These are phyloP conservation scores for Aphis craccivora DNA, from an alignment of 1,140 invertebrate species.

Conservation along the genomic window DNA sequence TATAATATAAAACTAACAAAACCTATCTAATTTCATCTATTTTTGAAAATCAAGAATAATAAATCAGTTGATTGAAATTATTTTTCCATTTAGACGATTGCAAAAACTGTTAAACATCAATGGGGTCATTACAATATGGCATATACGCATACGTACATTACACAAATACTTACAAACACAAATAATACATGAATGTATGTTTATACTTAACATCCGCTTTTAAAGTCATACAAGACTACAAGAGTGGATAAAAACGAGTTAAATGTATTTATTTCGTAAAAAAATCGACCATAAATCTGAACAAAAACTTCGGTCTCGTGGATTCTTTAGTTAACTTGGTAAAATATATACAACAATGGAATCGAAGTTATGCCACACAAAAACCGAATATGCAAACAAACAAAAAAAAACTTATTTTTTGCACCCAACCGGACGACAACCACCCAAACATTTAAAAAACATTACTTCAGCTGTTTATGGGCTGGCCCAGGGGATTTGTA, in stretches of 20 bases:
- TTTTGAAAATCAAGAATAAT: background rate
- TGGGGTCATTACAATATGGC: background rate
- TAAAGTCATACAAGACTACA: slow-evolving; percentile 31
- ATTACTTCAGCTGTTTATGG: slow-evolving; percentile 45
- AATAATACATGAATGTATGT: background rate
- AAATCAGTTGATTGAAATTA: background rate
- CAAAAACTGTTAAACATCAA: background rate
- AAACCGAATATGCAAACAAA: slow-evolving; percentile 22
- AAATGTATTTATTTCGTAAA: slow-evolving; percentile 24
- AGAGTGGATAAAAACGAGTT: slow-evolving; percentile 31
- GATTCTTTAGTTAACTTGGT: slow-evolving; percentile 32
- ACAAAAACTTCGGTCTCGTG: slow-evolving; percentile 10
- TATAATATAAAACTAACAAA: background rate
- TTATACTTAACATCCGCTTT: slow-evolving; percentile 19
- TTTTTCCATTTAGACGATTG: slow-evolving; percentile 28
- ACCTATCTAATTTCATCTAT: background rate
- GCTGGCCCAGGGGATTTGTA: slow-evolving; percentile 18
- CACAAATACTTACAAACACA: background rate
- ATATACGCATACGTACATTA: background rate
- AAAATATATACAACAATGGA: slow-evolving; percentile 54
- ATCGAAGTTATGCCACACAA: slow-evolving; percentile 40
- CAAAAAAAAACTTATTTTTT: slow-evolving; percentile 33
- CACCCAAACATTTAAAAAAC: slow-evolving; percentile 51
- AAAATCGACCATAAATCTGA: slow-evolving; percentile 34
- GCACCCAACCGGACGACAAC: slow-evolving; percentile 36